Conservation (phyloP, 53 echinoderm and acorn worm genomes). For the Zoroaster sp. region DNA sequence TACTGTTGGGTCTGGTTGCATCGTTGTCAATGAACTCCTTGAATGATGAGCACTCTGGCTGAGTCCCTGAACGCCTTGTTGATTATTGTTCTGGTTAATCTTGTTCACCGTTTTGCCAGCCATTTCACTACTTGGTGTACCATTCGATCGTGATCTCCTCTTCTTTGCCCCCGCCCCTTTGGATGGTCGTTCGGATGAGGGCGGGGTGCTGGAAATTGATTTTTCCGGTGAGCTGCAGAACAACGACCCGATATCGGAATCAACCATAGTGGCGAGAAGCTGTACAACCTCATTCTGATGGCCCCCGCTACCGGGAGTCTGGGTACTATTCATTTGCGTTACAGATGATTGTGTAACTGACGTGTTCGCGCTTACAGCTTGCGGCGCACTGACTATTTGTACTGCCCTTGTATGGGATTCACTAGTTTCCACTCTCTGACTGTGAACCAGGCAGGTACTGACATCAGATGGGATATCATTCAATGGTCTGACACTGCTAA, state of each 20-base stretch:
- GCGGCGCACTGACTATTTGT: neutral
- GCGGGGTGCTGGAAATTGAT: neutral
- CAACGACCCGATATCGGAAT: slow-evolving; percentile 19
- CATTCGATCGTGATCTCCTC: neutral
- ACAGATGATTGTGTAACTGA: neutral
- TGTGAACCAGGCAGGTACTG: neutral
- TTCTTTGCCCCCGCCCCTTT: neutral
- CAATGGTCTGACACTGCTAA: neutral
- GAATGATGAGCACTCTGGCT: neutral
- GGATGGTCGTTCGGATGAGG: neutral
- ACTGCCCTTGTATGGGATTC: neutral
- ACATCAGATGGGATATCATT: neutral
- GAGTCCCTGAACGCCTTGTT: neutral
- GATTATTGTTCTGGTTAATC: neutral
- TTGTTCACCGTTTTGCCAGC: neutral
- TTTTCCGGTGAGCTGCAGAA: neutral
- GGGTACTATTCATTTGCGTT: neutral
- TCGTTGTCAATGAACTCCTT: neutral
- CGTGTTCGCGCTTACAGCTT: neutral
- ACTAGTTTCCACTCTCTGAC: neutral
- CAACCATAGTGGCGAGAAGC: slow-evolving; percentile 28
- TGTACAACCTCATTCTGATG: slow-evolving; percentile 4
- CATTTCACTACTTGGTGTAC: neutral
- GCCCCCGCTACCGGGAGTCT: neutral
- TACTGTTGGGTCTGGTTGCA: neutral